Conservation (phyloP, 2,888 invertebrate species). For the Pristionchus entomophagus region DNA sequence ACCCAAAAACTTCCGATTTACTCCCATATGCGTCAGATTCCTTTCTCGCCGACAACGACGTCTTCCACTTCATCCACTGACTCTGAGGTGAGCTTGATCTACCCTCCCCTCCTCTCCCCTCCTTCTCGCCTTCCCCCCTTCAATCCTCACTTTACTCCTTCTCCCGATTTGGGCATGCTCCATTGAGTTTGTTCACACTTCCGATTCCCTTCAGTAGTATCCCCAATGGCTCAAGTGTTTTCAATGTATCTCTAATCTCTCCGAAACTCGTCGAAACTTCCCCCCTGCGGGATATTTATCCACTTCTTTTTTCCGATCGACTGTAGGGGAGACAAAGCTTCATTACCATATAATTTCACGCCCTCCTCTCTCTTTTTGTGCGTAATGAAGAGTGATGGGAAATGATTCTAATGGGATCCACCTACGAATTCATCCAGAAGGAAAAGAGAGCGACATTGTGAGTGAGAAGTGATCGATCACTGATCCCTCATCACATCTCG, state of each 20-base stretch:
- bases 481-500: not conserved
- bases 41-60: not conserved
- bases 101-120: not conserved
- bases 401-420: not conserved
- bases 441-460: not conserved
- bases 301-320: not conserved
- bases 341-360: conserved; percentile 5
- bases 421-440: not conserved
- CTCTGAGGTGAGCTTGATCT: conserved; percentile 6
- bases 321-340: not conserved
- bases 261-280: not conserved
- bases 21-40: not conserved
- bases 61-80: not conserved
- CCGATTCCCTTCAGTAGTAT: not conserved
- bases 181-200: conserved; percentile 31
- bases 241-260: not conserved
- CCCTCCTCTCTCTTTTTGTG: not conserved
- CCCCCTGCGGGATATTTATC: too few species aligned
- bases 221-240: conserved; percentile 1
- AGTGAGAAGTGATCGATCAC: not conserved
- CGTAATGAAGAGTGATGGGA: not conserved
- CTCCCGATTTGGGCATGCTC: not conserved
- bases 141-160: not conserved
- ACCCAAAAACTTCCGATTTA: not conserved
- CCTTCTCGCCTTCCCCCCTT: not conserved